Base-by-base conservation (phyloP, 2,888 invertebrate species). In the Pogonocherus hispidulus region DNA sequence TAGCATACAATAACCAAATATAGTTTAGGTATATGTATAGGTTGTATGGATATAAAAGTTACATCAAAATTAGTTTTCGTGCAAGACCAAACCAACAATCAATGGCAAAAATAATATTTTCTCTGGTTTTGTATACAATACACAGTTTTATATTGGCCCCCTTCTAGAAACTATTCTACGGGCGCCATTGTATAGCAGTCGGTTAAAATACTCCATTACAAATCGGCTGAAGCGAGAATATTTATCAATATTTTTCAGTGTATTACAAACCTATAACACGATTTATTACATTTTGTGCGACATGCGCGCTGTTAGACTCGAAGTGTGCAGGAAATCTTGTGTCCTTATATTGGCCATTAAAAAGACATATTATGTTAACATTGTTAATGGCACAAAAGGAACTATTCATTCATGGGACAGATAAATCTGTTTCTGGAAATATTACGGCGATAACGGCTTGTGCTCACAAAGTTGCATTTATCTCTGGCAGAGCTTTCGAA, bases 211-310 rank as follows among this genome's bases (percentile, higher is more conserved):
- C 4, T 27, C 27, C 8, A n/a, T n/a, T n/a, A n/a, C n/a, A n/a
- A n/a, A n/a, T 27, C 27, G 27, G n/a, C n/a, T 27, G 8, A 3
- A 27, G 8, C 27, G 27, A 27, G 27, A 3, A 3, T 27, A 62
- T 62, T 51, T 62, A 62, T 62, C 62, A 51, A 51, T 32, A 35
- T 62, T 62, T 37, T 51, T 14, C 19, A 8, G 35, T 51, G 51
- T 32, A 32, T 62, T 62, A 62, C 51, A 22, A 32, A 62, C 16
- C 62, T 35, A 3, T 22, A 14, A 14, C n/a, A 51, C 37, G 27
- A 51, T 62, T 62, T 62, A 51, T 62, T 62, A 51, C 51, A 49
- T 8, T 62, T 51, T 51, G 47, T 27, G 59, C 23, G 2, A 5
- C 3, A 14, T 16, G 41, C 2, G 41, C 41, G 41, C 41, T 16